Evolutionary conservation across 1,140 invertebrate species (phyloP).

Genomic region (Fopius arisanus): DNA sequence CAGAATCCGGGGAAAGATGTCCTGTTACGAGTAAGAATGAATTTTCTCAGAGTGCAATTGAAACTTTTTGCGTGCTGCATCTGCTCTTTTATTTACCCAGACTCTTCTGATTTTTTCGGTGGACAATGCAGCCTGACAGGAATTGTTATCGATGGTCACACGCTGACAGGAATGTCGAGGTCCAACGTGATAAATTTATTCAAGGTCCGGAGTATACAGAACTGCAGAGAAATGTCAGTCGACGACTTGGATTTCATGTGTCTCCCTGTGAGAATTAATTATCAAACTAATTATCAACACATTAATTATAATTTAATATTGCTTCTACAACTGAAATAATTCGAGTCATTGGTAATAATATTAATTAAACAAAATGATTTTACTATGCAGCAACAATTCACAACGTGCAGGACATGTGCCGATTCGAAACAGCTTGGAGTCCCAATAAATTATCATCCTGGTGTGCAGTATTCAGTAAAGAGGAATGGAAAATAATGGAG

Average conservation of each 20-base stretch:
- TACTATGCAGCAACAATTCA: slow-evolving; percentile 27
- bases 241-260: neutral
- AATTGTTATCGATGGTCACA: neutral
- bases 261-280: neutral
- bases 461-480: slow-evolving; percentile 60
- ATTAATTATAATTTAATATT: too few relatives aligned
- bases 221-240: neutral
- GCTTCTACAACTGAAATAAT: too few relatives aligned
- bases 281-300: neutral
- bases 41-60: neutral
- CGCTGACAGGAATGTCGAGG: neutral
- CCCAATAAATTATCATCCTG: slow-evolving; percentile 54
- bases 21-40: neutral
- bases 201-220: neutral
- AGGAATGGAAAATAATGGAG: slow-evolving; percentile 53
- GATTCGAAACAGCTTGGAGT: slow-evolving; percentile 58
- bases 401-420: slow-evolving; percentile 54
- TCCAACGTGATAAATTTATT: neutral
- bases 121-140: neutral
- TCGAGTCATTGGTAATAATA: too few relatives aligned
- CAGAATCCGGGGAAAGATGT: neutral
- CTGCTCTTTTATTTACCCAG: neutral
- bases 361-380: too few relatives aligned
- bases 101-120: neutral
- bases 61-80: too few relatives aligned